Evolutionary conservation across 2,113 vertebrate genomes (phyloP), one percentile per base, ranked within the genome.

Genomic region (Ammodytes dubius): DNA sequence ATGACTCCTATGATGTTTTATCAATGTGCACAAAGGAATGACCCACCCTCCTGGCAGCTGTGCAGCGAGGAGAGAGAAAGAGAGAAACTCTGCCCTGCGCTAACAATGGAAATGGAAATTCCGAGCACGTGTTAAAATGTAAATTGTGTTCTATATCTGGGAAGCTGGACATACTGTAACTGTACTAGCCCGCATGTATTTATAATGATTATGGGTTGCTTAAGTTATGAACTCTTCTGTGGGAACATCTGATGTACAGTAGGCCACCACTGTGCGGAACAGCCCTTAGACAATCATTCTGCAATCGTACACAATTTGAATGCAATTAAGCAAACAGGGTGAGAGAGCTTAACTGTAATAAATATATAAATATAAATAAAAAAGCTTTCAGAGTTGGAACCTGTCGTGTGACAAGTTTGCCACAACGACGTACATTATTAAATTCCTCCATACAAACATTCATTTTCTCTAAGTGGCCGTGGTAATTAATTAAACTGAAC

Each of bases 401-500:
- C 45, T 9, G 14, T 57, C 17, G 0, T 47, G 57, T 83, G 65
- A 59, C 45, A 71, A 50, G 35, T 70, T 59, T 59, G 54, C 10
- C 49, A 52, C 47, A 58, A 54, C 46, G 72, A 54, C 56, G 27
- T 27, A 27, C 27, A 27, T 27, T 59, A 43, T 81, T 61, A 81
- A 81, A 27, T 27, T 27, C 86, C 70, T 81, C 45, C 45, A 47
- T 49, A 72, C 45, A 47, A 49, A 72, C 57, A 63, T 74, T 82
- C 3, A 83, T 88, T 86, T 79, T 75, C 49, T 79, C 40, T 59
- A 73, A 92, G 72, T 80, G 83, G 65, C 9, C 19, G 3, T 27
- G 37, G 15, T 56, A 77, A 88, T 82, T 74, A 82, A 88, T 86
- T 77, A 60, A 77, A 82, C 19, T 70, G 66, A 85, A 68, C 60